Base-by-base conservation (phyloP, 1,140 invertebrate genomes). In the Trichoplusia ni region DNA sequence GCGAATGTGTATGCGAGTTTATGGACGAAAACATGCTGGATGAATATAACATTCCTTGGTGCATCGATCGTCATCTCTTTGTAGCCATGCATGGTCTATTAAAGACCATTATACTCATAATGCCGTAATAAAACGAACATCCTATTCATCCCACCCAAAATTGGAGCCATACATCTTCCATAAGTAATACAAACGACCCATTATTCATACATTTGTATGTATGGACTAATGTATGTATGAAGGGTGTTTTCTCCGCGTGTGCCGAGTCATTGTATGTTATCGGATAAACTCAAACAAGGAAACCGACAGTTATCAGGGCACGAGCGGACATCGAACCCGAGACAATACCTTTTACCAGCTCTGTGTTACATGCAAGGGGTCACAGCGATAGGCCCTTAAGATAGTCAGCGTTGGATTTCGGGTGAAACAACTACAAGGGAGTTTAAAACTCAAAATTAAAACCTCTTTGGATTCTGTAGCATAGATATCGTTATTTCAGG, bases 221-320 rank as follows among this genome's bases (percentile, higher is more conserved):
- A 25, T 37, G 6, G 37, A n/a, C n/a, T n/a, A n/a, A 33, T 54
- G 33, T 33, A 33, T 25, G 21, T 37, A 40, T n/a, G 16, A 1
- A 31, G 51, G 33, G 51, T 54, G 33, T 40, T 54, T 31, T 44
- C 38, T 47, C 23, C 19, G 33, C 59, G 51, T 31, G 37, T 59
- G 63, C 37, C 11, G 13, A 33, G 23, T 54, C 44, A 64, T 60
- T 65, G 64, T 65, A 60, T 70, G 64, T 71, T 71, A 80, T 76
- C 73, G 67, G 67, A 66, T 72, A 69, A 77, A 60, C 19, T 59
- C 13, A 64, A 65, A 70, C 61, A 61, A 64, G 69, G 67, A 63
- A 65, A 56, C 63, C 61, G 51, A 49, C 44, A 64, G 53, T 81
- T 81, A 81, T 78, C 72, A 80, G 71, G 75, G 66, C 75, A 77